A percentile compares a stretch with the other conserved stretches of the same genome.
Conservation (phyloP, 2,113 vertebrate genomes). For the Colistium nudipinnis region DNA sequence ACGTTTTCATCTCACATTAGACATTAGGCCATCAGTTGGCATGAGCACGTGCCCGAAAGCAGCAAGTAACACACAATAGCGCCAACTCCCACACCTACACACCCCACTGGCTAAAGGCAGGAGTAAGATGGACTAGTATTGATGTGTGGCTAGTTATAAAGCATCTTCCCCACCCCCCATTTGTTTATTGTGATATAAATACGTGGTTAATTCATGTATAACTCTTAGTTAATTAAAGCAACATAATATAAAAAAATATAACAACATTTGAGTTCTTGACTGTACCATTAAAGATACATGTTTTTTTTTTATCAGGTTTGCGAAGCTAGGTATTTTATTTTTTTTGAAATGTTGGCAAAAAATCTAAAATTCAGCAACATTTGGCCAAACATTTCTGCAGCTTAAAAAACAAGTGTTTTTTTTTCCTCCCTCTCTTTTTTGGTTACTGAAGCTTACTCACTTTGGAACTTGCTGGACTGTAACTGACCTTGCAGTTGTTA, state of each 20-base stretch:
- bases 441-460: background rate
- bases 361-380: too few relatives aligned
- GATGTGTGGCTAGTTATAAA: slow-evolving; percentile 35
- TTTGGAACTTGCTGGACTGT: background rate
- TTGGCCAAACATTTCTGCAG: too few relatives aligned
- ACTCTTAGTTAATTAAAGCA: too few relatives aligned
- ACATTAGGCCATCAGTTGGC: slow-evolving; percentile 64
- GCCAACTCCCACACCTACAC: slow-evolving; percentile 33
- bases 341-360: background rate
- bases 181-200: background rate
- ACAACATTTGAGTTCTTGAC: background rate
- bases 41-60: slow-evolving; percentile 53
- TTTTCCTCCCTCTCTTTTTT: background rate
- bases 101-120: slow-evolving; percentile 25
- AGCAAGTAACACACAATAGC: slow-evolving; percentile 41
- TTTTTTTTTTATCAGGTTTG: background rate
- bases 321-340: background rate
- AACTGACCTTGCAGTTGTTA: background rate
- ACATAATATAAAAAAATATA: too few relatives aligned
- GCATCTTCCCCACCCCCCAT: background rate
- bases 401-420: too few relatives aligned
- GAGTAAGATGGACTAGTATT: slow-evolving; percentile 15
- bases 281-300: too few relatives aligned
- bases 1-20: slow-evolving; percentile 73
- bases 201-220: background rate